Conservation (phyloP, 2,888 invertebrate genomes). For the Nymphalis c-album region DNA sequence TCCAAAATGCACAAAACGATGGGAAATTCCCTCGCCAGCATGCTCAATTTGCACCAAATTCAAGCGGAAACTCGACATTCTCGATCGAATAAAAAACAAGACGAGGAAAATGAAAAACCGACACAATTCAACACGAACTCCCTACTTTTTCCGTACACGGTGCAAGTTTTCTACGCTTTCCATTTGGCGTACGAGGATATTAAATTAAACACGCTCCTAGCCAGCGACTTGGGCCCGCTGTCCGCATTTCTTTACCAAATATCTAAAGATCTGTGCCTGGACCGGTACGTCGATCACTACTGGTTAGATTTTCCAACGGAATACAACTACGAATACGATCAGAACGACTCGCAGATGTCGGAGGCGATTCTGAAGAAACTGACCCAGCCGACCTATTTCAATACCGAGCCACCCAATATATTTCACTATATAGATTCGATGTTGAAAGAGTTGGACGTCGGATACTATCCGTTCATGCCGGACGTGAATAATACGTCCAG, state of each 20-base stretch:
- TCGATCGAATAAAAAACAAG: slow-evolving; percentile 34
- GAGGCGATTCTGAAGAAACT: slow-evolving; percentile 82
- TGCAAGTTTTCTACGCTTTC: slow-evolving; percentile 88
- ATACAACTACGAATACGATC: slow-evolving; percentile 68
- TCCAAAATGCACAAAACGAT: slow-evolving; percentile 81
- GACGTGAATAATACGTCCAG: slow-evolving; percentile 87
- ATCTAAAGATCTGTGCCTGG: slow-evolving; percentile 87
- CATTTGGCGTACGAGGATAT: slow-evolving; percentile 96
- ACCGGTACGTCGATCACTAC: slow-evolving; percentile 89
- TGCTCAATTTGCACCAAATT: slow-evolving; percentile 63
- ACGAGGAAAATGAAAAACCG: slow-evolving; percentile 52
- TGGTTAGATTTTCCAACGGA: slow-evolving; percentile 90
- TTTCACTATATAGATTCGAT: slow-evolving; percentile 86
- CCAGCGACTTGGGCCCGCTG: slow-evolving; percentile 85
- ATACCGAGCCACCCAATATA: slow-evolving; percentile 84
- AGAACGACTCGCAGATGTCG: slow-evolving; percentile 76
- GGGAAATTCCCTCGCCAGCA: slow-evolving; percentile 63
- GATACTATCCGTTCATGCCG: slow-evolving; percentile 86
- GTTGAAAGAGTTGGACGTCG: slow-evolving; percentile 76
- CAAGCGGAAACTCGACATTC: slow-evolving; percentile 40
- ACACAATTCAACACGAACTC: slow-evolving; percentile 83
- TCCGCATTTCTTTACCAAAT: slow-evolving; percentile 88
- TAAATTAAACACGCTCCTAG: slow-evolving; percentile 88
- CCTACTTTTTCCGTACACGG: slow-evolving; percentile 86
- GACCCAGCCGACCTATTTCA: slow-evolving; percentile 83